Conservation (phyloP, 2,113 vertebrate species). For the Trichomycterus rosablanca region DNA sequence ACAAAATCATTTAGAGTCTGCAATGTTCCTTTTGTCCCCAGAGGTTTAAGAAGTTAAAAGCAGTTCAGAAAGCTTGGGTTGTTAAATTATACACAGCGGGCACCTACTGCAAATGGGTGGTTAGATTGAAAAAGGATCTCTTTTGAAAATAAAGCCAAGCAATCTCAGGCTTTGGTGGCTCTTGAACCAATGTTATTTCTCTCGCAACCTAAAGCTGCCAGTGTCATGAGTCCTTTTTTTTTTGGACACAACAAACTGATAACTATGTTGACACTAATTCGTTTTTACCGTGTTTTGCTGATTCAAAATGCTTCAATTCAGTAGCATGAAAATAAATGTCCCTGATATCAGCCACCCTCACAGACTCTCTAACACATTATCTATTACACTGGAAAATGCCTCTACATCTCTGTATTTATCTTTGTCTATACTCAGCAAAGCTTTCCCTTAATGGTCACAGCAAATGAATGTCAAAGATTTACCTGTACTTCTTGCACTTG, state of each 20-base stretch:
- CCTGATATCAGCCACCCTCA: conserved; percentile 6
- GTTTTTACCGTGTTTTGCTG: conserved; percentile 13
- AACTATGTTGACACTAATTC: background rate
- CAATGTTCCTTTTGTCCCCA: background rate
- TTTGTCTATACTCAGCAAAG: background rate
- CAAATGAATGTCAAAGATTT: too few species aligned
- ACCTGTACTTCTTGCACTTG: too few species aligned
- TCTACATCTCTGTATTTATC: conserved; percentile 6
- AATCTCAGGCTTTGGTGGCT: background rate
- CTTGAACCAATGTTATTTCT: background rate
- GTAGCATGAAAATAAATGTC: background rate
- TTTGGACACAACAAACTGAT: background rate
- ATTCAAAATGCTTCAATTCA: conserved; percentile 12
- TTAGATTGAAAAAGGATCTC: background rate
- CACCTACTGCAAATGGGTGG: background rate
- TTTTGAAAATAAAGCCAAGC: background rate
- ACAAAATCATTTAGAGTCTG: background rate
- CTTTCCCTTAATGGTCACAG: too few species aligned
- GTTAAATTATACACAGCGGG: background rate
- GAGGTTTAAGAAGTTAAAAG: background rate
- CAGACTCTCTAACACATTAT: background rate
- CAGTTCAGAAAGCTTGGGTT: background rate
- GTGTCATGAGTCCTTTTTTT: background rate
- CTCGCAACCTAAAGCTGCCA: background rate
- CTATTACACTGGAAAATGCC: conserved; percentile 12